Evolutionary conservation across 2,113 vertebrate species (phyloP).

Genomic region (Etia nguti): DNA sequence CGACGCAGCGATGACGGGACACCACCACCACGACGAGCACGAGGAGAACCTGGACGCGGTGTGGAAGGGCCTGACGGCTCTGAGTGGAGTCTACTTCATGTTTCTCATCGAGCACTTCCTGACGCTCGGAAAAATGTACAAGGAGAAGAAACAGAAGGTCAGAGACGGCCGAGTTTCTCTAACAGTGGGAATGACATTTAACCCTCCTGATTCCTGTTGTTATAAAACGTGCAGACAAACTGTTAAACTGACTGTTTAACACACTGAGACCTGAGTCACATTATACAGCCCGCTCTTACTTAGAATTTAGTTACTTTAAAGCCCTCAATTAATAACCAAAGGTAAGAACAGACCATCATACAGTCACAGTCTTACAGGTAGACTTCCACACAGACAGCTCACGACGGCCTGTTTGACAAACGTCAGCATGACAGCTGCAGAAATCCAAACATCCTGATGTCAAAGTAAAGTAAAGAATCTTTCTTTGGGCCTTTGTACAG

Average conservation of each 20-base stretch:
- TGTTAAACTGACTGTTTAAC: rapidly evolving
- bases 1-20: not conserved
- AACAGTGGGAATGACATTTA: not conserved
- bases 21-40: conserved; percentile 1
- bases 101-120: conserved; percentile 96
- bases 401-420: not conserved
- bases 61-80: conserved; percentile 91
- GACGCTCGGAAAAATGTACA: conserved; percentile 95
- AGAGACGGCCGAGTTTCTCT: not conserved
- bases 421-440: not conserved
- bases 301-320: not conserved
- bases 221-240: not conserved
- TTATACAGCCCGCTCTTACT: rapidly evolving
- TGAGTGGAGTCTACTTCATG: conserved; percentile 95
- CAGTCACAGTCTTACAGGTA: not conserved
- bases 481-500: not conserved
- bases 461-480: not conserved
- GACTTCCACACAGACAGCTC: not conserved
- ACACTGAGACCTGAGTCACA: not conserved
- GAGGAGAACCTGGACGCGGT: conserved; percentile 82
- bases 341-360: rapidly evolving
- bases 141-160: conserved; percentile 95
- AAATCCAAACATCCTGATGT: not conserved
- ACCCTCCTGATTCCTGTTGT: rapidly evolving
- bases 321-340: not conserved